Conservation (phyloP, 2,113 vertebrate genomes). For the Tretioscincus oriximinensis region DNA sequence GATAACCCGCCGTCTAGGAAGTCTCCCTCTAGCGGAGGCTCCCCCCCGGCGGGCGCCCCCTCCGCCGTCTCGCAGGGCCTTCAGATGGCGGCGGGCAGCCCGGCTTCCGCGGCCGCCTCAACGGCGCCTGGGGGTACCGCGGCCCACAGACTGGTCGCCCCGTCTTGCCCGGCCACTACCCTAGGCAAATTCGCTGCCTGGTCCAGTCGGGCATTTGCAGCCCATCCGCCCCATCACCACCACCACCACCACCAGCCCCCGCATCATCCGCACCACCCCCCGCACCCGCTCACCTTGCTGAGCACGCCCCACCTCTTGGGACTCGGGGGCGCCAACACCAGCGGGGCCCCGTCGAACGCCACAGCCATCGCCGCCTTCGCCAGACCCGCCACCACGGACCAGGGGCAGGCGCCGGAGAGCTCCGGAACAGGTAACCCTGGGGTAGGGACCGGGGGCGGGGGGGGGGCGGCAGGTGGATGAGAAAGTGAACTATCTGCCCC, state of each 20-base stretch:
- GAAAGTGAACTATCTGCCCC: neutral
- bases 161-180: slow-evolving; percentile 72
- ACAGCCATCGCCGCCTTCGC: slow-evolving; percentile 80
- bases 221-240: slow-evolving; percentile 68
- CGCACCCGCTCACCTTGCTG: slow-evolving; percentile 84
- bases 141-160: slow-evolving; percentile 86
- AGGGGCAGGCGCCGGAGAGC: slow-evolving; percentile 81
- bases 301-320: slow-evolving; percentile 91
- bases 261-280: slow-evolving; percentile 45
- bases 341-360: slow-evolving; percentile 70
- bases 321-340: slow-evolving; percentile 75
- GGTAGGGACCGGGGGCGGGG: neutral
- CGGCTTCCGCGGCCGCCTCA: slow-evolving; percentile 79
- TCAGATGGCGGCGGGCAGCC: slow-evolving; percentile 62
- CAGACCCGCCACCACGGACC: slow-evolving; percentile 76
- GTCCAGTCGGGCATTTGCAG: slow-evolving; percentile 90
- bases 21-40: slow-evolving; percentile 75
- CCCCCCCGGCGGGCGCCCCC: slow-evolving; percentile 75
- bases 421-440: slow-evolving; percentile 84
- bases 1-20: slow-evolving; percentile 94
- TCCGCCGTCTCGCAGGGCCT: slow-evolving; percentile 78
- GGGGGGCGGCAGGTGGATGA: rapidly evolving
- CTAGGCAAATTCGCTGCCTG: slow-evolving; percentile 93
- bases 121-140: slow-evolving; percentile 41
- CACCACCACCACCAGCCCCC: slow-evolving; percentile 65